Evolutionary conservation across 2,113 vertebrate species (phyloP).

Genomic region (Mirza zaza): DNA sequence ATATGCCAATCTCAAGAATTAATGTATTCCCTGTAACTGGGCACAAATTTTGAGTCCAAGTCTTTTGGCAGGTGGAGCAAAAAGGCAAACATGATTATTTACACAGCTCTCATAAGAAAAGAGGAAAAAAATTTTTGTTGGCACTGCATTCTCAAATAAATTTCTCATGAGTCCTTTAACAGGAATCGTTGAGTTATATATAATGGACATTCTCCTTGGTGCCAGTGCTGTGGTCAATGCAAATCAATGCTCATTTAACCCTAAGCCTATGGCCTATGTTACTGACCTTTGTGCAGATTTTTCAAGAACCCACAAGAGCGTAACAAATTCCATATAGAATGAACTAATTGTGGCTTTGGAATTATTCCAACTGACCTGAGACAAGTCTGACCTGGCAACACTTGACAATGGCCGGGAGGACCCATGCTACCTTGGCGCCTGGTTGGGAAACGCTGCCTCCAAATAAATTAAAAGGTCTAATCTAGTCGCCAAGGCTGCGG

Average conservation of each 20-base stretch:
- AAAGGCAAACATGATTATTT: neutral
- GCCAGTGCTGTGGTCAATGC: neutral
- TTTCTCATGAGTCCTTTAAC: constrained; percentile 19
- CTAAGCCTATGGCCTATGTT: neutral
- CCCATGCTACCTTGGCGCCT: neutral
- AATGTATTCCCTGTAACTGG: neutral
- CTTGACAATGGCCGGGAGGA: neutral
- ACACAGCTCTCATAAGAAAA: neutral
- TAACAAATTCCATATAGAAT: neutral
- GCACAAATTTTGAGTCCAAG: neutral
- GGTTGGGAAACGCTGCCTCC: neutral
- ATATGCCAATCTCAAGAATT: neutral
- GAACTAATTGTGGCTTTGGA: neutral
- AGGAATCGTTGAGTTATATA: neutral
- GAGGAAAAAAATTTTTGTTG: neutral
- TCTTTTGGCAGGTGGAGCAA: neutral
- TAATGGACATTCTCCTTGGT: neutral
- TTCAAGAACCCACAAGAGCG: neutral
- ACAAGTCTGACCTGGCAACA: neutral
- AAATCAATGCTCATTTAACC: neutral
- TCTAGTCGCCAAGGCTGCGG: neutral
- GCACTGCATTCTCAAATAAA: neutral
- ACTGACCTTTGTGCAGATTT: neutral
- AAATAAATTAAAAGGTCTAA: neutral
- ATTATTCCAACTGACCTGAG: neutral